Conservation (phyloP, 2,888 invertebrate species). For the Spilosoma lubricipeda region DNA sequence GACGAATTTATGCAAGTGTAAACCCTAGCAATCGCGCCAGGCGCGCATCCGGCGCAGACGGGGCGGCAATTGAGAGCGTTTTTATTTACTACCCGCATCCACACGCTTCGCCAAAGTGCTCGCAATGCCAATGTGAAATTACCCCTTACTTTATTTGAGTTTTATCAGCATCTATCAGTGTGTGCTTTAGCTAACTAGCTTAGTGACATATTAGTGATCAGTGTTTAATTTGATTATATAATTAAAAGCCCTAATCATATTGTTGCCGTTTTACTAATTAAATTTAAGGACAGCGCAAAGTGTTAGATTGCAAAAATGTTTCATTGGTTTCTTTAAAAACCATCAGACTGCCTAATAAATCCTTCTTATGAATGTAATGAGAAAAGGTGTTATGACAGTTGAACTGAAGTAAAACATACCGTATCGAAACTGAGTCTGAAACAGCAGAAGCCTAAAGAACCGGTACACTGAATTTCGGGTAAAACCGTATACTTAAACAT, state of each 20-base stretch:
- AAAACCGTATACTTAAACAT: too few species aligned
- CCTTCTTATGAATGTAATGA: too few species aligned
- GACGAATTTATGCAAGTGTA: not conserved
- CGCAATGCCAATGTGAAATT: conserved; percentile 48
- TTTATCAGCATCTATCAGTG: conserved; percentile 5
- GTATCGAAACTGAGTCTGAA: too few species aligned
- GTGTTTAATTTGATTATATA: not conserved
- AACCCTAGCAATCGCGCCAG: conserved; percentile 30
- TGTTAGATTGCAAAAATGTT: too few species aligned
- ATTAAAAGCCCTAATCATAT: not conserved
- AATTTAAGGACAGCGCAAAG: too few species aligned
- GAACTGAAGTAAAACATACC: too few species aligned
- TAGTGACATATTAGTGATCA: not conserved
- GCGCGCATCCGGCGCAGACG: conserved; percentile 52
- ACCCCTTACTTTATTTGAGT: conserved; percentile 38
- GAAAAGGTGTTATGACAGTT: too few species aligned
- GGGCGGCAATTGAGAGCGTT: conserved; percentile 54
- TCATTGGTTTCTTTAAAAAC: too few species aligned
- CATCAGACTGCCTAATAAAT: too few species aligned
- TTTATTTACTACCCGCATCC: conserved; percentile 48
- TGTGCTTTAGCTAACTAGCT: not conserved
- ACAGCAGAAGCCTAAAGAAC: too few species aligned
- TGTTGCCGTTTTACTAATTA: too few species aligned
- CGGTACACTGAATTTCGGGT: too few species aligned
- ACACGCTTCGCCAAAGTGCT: conserved; percentile 48